These are phyloP conservation scores for Selene dorsalis DNA, from an alignment of 2,797 vertebrate genomes.

Conservation along the genomic window DNA sequence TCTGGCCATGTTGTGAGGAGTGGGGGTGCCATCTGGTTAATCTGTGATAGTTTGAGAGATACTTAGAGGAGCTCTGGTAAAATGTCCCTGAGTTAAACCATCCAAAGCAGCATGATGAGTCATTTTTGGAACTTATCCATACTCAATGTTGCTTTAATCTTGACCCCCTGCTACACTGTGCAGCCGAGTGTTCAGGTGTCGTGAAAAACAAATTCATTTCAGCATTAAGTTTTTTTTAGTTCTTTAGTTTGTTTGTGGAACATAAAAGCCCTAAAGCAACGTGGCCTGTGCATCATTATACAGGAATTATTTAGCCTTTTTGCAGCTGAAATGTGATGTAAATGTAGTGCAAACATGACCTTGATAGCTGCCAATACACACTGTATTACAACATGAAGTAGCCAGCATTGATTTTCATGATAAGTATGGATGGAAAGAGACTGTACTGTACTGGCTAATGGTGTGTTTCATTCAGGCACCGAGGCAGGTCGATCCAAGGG, in stretches of 20 bases:
- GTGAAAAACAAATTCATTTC: not conserved
- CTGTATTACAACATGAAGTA: not conserved
- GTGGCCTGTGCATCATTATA: not conserved
- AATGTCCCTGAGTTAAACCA: not conserved
- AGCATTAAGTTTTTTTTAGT: too few relatives aligned
- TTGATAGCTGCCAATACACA: not conserved
- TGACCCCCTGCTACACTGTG: not conserved
- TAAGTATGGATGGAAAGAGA: not conserved
- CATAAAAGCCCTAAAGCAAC: not conserved
- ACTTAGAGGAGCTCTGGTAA: conserved; percentile 14
- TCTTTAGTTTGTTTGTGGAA: not conserved
- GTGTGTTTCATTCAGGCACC: conserved; percentile 26
- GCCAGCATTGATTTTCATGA: not conserved
- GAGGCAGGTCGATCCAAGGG: conserved; percentile 56
- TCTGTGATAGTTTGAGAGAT: conserved; percentile 7
- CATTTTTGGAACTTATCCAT: not conserved
- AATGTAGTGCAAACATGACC: not conserved
- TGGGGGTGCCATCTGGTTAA: conserved; percentile 51
- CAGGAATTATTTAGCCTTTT: not conserved
- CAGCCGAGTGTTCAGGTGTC: not conserved
- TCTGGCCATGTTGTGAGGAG: conserved; percentile 27
- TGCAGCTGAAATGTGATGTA: not conserved
- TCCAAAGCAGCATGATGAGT: not conserved
- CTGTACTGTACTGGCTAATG: not conserved
- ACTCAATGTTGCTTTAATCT: not conserved